A percentile compares a stretch with the other conserved stretches of the same genome.
Evolutionary conservation across 1,140 invertebrate species (phyloP).

Genomic region (Lasaia peninsularis): DNA sequence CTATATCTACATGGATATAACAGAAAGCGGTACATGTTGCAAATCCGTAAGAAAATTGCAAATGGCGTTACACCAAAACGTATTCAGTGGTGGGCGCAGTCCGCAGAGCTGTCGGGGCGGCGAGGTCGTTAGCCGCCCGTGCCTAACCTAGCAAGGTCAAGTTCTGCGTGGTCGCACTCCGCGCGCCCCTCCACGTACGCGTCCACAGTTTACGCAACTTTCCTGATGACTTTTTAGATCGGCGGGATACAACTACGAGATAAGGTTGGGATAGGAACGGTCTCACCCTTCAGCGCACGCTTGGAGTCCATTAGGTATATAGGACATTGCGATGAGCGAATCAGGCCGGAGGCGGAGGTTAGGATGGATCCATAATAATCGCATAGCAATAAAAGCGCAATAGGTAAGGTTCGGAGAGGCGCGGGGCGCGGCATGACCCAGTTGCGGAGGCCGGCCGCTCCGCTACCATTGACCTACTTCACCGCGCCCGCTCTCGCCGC

Average conservation of each 20-base stretch:
- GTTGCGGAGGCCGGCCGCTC: slow-evolving; percentile 40
- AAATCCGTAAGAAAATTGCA: no score
- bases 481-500: slow-evolving; percentile 33
- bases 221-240: background rate
- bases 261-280: background rate
- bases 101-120: slow-evolving; percentile 15
- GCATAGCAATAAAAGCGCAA: slow-evolving; percentile 36
- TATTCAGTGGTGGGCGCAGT: no score
- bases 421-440: slow-evolving; percentile 35
- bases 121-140: slow-evolving; percentile 34
- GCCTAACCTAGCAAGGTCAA: slow-evolving; percentile 36
- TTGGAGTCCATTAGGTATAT: background rate
- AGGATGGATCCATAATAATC: slow-evolving; percentile 30
- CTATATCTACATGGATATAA: no score
- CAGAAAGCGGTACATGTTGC: no score
- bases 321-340: background rate
- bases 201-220: background rate
- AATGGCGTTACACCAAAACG: no score
- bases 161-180: slow-evolving; percentile 23
- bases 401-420: slow-evolving; percentile 24
- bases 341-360: slow-evolving; percentile 16
- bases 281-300: background rate
- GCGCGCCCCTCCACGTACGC: slow-evolving; percentile 8
- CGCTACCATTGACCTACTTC: slow-evolving; percentile 64
- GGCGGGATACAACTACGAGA: background rate